phyloP scores from a whole-genome alignment of 2,797 vertebrate species.

The Rhincodon typus region DNA sequence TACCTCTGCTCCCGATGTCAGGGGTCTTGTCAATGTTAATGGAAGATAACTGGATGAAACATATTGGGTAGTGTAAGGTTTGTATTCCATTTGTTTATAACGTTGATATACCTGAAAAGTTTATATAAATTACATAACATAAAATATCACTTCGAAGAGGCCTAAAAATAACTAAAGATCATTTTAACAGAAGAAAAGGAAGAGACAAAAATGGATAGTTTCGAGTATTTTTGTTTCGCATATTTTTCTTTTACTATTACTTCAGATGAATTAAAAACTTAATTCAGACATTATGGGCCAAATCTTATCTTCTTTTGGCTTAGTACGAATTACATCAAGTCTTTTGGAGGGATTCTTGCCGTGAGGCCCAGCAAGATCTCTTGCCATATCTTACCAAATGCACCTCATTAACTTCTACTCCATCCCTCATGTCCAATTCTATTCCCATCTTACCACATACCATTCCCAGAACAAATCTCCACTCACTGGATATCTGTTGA shows the following conservation, averaged over 20 bases:
- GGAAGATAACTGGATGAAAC: constrained; percentile 51
- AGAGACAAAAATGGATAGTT: neutral
- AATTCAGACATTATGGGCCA: neutral
- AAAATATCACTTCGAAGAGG: neutral
- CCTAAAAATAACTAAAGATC: neutral
- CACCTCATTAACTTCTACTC: no score
- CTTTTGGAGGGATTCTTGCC: no score
- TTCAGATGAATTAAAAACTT: neutral
- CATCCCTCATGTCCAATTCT: no score
- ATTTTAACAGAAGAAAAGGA: neutral
- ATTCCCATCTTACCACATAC: no score
- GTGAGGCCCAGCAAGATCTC: no score
- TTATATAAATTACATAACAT: neutral
- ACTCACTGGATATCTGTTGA: no score
- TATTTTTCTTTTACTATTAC: neutral
- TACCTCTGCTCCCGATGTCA: constrained; percentile 61
- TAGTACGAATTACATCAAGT: no score
- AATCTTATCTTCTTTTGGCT: no score
- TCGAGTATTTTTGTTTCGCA: neutral
- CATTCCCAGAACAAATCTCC: no score
- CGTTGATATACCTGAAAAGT: constrained; percentile 55
- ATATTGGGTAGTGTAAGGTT: constrained; percentile 47
- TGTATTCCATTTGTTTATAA: constrained; percentile 54
- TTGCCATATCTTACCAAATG: no score
- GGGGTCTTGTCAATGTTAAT: constrained; percentile 47